Percentiles rank a stretch among this genome's conserved stretches.
Conservation (phyloP, 2,113 vertebrate species). For the Aptenodytes forsteri region DNA sequence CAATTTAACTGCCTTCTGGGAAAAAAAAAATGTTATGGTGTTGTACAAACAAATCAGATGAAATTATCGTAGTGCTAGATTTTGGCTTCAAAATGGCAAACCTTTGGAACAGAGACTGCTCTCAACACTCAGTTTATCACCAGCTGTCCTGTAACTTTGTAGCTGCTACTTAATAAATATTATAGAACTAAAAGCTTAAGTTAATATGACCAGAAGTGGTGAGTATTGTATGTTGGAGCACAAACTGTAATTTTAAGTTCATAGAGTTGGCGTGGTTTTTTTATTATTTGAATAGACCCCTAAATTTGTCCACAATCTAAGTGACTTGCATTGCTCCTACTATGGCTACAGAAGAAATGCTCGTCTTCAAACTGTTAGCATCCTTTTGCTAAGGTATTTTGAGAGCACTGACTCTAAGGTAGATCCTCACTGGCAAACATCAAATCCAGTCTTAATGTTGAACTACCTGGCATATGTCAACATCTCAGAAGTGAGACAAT, state of each 20-base stretch:
- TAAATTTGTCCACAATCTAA: not conserved
- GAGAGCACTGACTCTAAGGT: not conserved
- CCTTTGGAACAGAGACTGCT: not conserved
- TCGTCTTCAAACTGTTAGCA: rapidly evolving
- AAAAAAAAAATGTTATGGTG: not conserved
- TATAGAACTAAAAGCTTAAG: not conserved
- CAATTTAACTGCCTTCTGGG: not conserved
- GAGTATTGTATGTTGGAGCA: not conserved
- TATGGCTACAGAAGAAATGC: not conserved
- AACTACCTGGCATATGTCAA: not conserved
- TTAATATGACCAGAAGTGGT: not conserved
- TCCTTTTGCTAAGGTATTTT: not conserved
- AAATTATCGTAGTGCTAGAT: not conserved
- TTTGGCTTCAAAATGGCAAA: not conserved
- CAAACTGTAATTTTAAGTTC: not conserved
- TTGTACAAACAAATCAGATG: not conserved
- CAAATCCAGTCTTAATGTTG: not conserved
- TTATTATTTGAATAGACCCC: not conserved
- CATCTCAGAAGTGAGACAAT: not conserved
- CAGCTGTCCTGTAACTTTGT: not conserved
- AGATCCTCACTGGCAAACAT: not conserved
- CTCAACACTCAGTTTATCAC: not conserved
- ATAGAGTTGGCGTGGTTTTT: not conserved
- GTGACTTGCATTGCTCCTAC: not conserved
- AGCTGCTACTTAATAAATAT: not conserved